Percentiles rank a stretch among this genome's conserved stretches.
Evolutionary conservation across 2,797 vertebrate species (phyloP).

Genomic region (Ciconia nigra): DNA sequence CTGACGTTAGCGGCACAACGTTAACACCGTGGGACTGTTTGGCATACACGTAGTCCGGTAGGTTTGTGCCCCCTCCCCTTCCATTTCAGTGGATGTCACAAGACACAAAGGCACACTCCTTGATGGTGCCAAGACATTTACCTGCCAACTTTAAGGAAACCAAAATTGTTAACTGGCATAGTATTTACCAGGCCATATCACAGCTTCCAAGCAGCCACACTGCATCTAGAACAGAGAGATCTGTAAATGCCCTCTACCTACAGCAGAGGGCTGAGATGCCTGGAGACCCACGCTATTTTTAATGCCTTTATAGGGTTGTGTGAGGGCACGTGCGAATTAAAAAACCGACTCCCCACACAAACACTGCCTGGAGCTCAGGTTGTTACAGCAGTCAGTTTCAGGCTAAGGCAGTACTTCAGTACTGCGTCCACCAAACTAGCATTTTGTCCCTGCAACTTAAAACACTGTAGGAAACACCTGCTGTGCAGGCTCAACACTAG

Average conservation of each 20-base stretch:
- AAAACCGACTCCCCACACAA: too few relatives aligned
- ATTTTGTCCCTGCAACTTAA: not conserved
- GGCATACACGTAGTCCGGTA: fast-evolving
- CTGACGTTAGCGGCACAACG: fast-evolving
- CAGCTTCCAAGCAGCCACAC: not conserved
- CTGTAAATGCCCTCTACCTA: not conserved
- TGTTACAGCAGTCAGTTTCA: not conserved
- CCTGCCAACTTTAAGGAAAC: not conserved
- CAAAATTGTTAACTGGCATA: not conserved
- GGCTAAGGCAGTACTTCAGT: not conserved
- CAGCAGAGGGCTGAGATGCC: not conserved
- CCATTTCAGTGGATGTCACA: not conserved
- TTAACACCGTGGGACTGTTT: not conserved
- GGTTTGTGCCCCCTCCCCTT: not conserved
- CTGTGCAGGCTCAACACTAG: not conserved
- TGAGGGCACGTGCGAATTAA: not conserved
- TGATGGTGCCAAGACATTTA: too few relatives aligned
- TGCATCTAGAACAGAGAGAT: not conserved
- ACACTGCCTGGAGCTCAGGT: not conserved
- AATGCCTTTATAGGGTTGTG: not conserved
- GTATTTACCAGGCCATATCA: too few relatives aligned
- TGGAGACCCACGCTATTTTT: not conserved
- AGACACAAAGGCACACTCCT: not conserved
- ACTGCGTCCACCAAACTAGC: too few relatives aligned
- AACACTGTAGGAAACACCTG: not conserved